phyloP scores from a whole-genome alignment of 2,888 invertebrate genomes.

The Clusia tigrina region DNA sequence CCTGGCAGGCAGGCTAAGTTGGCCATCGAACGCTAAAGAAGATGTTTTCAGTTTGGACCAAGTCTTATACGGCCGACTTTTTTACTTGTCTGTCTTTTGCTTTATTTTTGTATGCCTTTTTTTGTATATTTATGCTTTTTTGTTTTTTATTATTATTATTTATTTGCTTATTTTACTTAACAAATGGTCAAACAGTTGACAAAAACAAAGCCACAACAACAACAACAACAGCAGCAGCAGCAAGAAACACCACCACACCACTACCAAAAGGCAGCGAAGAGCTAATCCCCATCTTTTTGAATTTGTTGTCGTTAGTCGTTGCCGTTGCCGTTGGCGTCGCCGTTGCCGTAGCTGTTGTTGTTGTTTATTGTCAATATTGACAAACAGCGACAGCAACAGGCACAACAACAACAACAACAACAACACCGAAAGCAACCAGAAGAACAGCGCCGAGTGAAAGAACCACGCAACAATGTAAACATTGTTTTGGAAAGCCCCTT shows the following conservation, averaged over 20 bases:
- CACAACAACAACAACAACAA: too few species aligned
- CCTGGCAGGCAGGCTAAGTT: background rate
- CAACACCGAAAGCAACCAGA: too few species aligned
- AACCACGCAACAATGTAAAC: conserved; percentile 55
- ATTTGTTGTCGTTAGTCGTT: conserved; percentile 5
- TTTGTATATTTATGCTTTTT: too few species aligned
- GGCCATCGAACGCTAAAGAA: conserved; percentile 1
- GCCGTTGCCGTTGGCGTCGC: background rate
- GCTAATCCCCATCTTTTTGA: conserved; percentile 1
- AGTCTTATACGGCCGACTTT: too few species aligned
- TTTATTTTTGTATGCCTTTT: too few species aligned
- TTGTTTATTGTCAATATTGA: conserved; percentile 56
- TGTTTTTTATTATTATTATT: too few species aligned
- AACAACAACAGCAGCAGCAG: background rate
- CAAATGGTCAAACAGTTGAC: background rate
- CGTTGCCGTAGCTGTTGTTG: conserved; percentile 23
- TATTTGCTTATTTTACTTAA: too few species aligned
- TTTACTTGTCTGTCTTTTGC: too few species aligned
- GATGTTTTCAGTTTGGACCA: conserved; percentile 1
- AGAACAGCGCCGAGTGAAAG: conserved; percentile 28
- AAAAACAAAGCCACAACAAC: background rate
- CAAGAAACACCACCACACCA: background rate
- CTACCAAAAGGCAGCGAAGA: background rate
- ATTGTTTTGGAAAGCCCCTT: conserved; percentile 35
- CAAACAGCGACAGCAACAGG: conserved; percentile 40